Conservation (phyloP, 2,113 vertebrate species). For the Upupa epops region DNA sequence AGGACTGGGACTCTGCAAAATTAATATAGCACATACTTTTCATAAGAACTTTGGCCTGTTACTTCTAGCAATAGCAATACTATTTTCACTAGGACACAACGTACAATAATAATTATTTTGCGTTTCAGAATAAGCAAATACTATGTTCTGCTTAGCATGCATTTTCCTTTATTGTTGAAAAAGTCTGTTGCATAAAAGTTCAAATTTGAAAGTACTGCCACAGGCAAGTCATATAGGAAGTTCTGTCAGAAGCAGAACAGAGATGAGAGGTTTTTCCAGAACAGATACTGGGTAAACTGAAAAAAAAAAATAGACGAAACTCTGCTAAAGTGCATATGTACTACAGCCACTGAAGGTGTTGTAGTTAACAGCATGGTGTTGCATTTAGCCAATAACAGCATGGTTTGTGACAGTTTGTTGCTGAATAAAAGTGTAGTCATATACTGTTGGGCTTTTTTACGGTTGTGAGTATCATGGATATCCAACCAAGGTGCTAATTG, state of each 20-base stretch:
- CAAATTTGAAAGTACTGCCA: not conserved
- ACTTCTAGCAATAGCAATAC: not conserved
- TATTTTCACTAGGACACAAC: not conserved
- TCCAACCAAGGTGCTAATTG: not conserved
- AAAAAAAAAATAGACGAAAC: no score
- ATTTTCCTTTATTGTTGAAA: not conserved
- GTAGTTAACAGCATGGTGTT: not conserved
- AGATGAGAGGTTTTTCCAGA: not conserved
- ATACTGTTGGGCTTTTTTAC: not conserved
- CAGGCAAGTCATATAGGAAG: not conserved
- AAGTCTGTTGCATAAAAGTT: not conserved
- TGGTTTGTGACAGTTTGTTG: not conserved
- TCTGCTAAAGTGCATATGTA: not conserved
- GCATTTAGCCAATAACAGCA: not conserved
- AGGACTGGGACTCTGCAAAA: no score
- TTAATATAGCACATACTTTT: not conserved
- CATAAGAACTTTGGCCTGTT: not conserved
- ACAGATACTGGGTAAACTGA: not conserved
- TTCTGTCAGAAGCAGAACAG: not conserved
- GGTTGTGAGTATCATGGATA: not conserved
- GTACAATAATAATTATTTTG: not conserved
- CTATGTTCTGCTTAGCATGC: not conserved
- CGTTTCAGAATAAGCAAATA: not conserved
- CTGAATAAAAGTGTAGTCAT: not conserved
- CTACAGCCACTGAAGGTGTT: not conserved